Conservation (phyloP, 2,888 invertebrate species). For the Chrysopilus asiliformis region DNA sequence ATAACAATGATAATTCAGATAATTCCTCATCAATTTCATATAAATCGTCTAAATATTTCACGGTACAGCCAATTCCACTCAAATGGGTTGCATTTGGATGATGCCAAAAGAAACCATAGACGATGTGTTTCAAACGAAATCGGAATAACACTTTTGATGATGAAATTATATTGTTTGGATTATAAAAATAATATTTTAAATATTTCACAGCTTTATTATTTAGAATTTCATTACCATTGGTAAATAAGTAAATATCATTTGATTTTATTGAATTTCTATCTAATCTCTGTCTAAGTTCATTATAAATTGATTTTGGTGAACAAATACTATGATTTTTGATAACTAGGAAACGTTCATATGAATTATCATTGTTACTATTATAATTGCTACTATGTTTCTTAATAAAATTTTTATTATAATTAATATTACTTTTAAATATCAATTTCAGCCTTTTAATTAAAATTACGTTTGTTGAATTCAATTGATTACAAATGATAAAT, state of each 20-base stretch:
- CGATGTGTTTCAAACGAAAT: constrained; percentile 48
- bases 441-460: too few relatives aligned
- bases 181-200: constrained; percentile 49
- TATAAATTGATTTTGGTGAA: constrained; percentile 21
- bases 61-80: constrained; percentile 34
- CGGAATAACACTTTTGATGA: constrained; percentile 26
- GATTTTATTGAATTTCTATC: constrained; percentile 16
- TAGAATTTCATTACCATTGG: constrained; percentile 45
- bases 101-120: constrained; percentile 56
- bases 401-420: too few relatives aligned
- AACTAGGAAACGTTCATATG: constrained; percentile 6
- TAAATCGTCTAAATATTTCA: constrained; percentile 31
- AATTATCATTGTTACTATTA: background rate
- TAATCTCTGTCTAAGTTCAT: constrained; percentile 19
- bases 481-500: constrained; percentile 41
- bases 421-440: background rate
- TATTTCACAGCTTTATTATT: constrained; percentile 48
- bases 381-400: background rate
- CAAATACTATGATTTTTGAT: constrained; percentile 18
- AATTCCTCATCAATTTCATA: constrained; percentile 20
- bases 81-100: constrained; percentile 46
- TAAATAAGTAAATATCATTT: constrained; percentile 45
- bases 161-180: constrained; percentile 30
- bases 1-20: too few relatives aligned
- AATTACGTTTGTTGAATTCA: constrained; percentile 18